Percentiles rank a stretch among this genome's conserved stretches.
These are phyloP conservation scores for Brenthis ino DNA, from an alignment of 2,888 invertebrate species.

Conservation along the genomic window DNA sequence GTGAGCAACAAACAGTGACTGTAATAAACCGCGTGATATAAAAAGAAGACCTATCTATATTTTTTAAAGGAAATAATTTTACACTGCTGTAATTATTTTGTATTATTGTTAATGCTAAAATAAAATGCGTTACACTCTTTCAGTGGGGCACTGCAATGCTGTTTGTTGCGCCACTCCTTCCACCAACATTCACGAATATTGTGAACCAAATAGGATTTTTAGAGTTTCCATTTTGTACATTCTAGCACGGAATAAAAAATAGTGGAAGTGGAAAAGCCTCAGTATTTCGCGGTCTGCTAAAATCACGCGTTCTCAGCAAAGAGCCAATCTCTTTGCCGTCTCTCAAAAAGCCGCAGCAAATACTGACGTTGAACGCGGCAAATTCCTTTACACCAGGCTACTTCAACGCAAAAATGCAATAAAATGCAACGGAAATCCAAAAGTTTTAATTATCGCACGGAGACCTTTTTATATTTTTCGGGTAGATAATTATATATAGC, in stretches of 20 bases:
- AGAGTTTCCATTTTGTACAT: constrained; percentile 12
- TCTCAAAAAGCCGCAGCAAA: constrained; percentile 27
- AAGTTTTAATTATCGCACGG: not conserved
- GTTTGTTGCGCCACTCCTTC: not conserved
- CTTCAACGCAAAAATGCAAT: not conserved
- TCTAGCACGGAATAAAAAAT: constrained; percentile 16
- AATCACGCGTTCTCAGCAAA: constrained; percentile 22
- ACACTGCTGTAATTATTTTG: constrained; percentile 2
- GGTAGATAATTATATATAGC: too few species aligned
- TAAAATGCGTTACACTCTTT: constrained; percentile 1
- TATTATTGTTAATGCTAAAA: not conserved
- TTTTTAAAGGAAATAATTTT: not conserved
- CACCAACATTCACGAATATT: constrained; percentile 7
- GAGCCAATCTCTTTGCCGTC: constrained; percentile 29
- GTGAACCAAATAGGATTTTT: constrained; percentile 11
- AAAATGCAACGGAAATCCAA: constrained; percentile 8
- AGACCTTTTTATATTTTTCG: not conserved
- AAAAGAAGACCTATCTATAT: too few species aligned
- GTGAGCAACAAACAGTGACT: too few species aligned
- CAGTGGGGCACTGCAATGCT: not conserved
- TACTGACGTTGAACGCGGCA: constrained; percentile 18
- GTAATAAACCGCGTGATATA: too few species aligned
- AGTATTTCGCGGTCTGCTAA: constrained; percentile 25
- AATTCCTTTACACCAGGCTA: constrained; percentile 14
- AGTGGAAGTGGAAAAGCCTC: constrained; percentile 17